A percentile compares a stretch with the other conserved stretches of the same genome.
These are phyloP conservation scores for Carcina quercana DNA, from an alignment of 2,888 invertebrate genomes.

Conservation along the genomic window DNA sequence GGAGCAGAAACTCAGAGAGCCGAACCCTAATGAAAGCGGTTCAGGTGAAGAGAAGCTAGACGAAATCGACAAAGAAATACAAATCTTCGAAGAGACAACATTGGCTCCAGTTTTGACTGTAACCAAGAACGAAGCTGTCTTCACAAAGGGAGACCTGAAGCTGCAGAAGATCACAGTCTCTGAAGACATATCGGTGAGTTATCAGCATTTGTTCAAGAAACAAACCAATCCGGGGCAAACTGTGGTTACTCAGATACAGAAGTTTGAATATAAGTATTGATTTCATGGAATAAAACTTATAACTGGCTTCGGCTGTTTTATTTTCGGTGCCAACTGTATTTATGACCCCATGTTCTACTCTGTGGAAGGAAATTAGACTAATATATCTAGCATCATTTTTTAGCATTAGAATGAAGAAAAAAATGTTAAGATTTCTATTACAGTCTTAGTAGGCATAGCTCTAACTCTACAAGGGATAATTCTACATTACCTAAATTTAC, in stretches of 20 bases:
- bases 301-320: no score
- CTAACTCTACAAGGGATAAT: no score
- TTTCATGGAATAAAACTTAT: no score
- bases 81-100: neutral
- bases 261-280: neutral
- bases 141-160: constrained; percentile 47
- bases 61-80: neutral
- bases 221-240: neutral
- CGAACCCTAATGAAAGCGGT: constrained; percentile 17
- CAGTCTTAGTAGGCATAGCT: no score
- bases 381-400: no score
- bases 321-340: no score
- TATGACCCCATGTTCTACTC: no score
- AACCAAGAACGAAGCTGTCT: constrained; percentile 43
- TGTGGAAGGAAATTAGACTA: no score
- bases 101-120: constrained; percentile 46
- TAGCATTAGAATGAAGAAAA: no score
- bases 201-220: constrained; percentile 52
- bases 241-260: neutral
- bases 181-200: constrained; percentile 53
- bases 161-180: constrained; percentile 50
- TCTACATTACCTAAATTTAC: no score
- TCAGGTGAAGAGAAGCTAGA: constrained; percentile 21
- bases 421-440: no score
- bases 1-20: constrained; percentile 34